These are phyloP conservation scores for Cephonodes hylas DNA, from an alignment of 2,888 invertebrate genomes.

Conservation along the genomic window DNA sequence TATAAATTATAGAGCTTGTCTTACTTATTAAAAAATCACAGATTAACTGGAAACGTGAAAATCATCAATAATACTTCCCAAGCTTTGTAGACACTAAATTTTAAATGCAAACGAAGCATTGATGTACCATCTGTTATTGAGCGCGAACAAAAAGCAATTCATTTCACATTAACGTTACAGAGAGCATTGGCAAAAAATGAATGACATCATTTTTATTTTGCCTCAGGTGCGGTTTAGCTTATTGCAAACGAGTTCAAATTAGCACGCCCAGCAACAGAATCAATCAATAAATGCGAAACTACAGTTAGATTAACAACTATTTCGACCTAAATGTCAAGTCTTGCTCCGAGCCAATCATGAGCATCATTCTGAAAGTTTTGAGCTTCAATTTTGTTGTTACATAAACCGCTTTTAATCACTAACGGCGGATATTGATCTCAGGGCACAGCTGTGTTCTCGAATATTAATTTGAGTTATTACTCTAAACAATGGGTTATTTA, in stretches of 20 bases:
- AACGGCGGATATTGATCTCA: slow-evolving; percentile 49
- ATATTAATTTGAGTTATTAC: slow-evolving; percentile 48
- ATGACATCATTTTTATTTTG: slow-evolving; percentile 67
- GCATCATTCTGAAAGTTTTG: slow-evolving; percentile 22
- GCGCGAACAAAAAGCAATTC: slow-evolving; percentile 66
- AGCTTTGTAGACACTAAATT: slow-evolving; percentile 24
- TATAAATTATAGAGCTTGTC: background rate
- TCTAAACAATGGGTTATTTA: slow-evolving; percentile 52
- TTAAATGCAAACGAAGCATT: slow-evolving; percentile 60
- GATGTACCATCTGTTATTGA: slow-evolving; percentile 58
- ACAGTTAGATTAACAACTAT: slow-evolving; percentile 61
- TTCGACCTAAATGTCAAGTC: slow-evolving; percentile 51
- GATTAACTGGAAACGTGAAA: no score
- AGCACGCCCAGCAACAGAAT: slow-evolving; percentile 45
- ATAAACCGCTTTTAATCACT: slow-evolving; percentile 35
- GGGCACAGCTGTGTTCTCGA: slow-evolving; percentile 41
- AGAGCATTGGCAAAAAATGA: slow-evolving; percentile 59
- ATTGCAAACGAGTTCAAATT: slow-evolving; percentile 42
- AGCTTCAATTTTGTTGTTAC: slow-evolving; percentile 35
- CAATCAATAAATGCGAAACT: slow-evolving; percentile 51
- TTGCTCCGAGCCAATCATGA: slow-evolving; percentile 28
- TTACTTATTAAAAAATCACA: no score
- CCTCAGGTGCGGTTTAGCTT: slow-evolving; percentile 32
- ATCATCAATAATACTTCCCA: no score
- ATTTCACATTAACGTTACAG: slow-evolving; percentile 61